Evolutionary conservation across 2,797 vertebrate species (phyloP).

Genomic region (Cirrhinus molitorella): DNA sequence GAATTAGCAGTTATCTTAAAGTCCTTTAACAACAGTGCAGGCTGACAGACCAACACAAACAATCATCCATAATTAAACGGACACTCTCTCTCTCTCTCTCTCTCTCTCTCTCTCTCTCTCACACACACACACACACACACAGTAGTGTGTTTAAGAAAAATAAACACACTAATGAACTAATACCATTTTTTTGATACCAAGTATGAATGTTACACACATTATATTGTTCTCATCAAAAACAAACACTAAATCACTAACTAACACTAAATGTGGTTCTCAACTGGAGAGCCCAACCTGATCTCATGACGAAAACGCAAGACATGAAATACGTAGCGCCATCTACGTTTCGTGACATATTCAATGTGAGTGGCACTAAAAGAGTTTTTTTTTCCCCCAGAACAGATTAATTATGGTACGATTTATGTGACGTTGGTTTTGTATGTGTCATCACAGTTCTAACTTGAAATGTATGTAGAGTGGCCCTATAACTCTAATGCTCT

Average conservation of each 20-base stretch:
- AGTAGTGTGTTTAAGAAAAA: not conserved
- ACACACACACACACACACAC: not conserved
- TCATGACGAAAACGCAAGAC: too few relatives aligned
- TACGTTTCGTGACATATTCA: too few relatives aligned
- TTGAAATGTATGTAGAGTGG: too few relatives aligned
- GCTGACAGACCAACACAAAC: conserved; percentile 77
- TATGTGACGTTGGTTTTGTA: too few relatives aligned
- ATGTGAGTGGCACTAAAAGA: too few relatives aligned
- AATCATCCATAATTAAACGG: conserved; percentile 76
- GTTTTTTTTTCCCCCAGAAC: too few relatives aligned
- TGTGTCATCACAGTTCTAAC: too few relatives aligned
- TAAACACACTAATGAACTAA: not conserved
- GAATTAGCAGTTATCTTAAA: conserved; percentile 83
- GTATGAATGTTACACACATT: not conserved
- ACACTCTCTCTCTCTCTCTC: conserved; percentile 31
- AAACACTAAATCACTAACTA: not conserved
- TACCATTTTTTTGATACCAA: not conserved
- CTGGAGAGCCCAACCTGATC: not conserved
- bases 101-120: conserved; percentile 34
- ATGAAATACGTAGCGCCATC: too few relatives aligned
- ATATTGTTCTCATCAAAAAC: not conserved
- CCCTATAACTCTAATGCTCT: too few relatives aligned
- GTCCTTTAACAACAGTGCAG: conserved; percentile 74
- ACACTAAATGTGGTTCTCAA: not conserved
- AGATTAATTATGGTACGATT: too few relatives aligned